Conservation (phyloP, 2,888 invertebrate genomes). For the Stenoptilia bipunctidactyla region DNA sequence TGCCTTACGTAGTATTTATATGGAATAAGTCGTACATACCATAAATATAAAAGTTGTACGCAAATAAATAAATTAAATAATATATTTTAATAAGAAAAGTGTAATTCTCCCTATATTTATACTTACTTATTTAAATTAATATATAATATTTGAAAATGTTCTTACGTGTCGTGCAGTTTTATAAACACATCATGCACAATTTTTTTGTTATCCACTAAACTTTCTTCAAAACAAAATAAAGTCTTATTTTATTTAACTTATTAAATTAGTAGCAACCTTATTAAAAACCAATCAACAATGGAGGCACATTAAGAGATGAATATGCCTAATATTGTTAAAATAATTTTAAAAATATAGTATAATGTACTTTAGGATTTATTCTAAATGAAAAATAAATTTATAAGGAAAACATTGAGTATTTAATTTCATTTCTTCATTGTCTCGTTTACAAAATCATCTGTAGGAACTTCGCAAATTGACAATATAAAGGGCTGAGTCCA, state of each 20-base stretch:
- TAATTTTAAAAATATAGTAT: constrained; percentile 57
- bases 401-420: constrained; percentile 40
- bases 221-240: too few relatives aligned
- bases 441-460: too few relatives aligned
- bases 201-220: too few relatives aligned
- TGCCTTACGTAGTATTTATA: constrained; percentile 38
- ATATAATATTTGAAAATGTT: too few relatives aligned
- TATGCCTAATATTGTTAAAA: constrained; percentile 61
- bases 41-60: neutral
- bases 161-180: too few relatives aligned
- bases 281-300: neutral
- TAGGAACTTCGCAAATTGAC: too few relatives aligned
- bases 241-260: too few relatives aligned
- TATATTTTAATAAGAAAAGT: constrained; percentile 1
- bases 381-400: constrained; percentile 60
- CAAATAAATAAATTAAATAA: neutral
- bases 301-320: constrained; percentile 27
- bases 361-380: constrained; percentile 58
- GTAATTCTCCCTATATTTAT: neutral
- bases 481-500: too few relatives aligned
- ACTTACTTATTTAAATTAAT: neutral
- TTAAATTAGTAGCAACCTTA: too few relatives aligned
- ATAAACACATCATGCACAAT: too few relatives aligned
- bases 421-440: too few relatives aligned
- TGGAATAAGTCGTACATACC: constrained; percentile 9